phyloP scores from a whole-genome alignment of 2,113 vertebrate species.

The Ploceus nigricollis region DNA sequence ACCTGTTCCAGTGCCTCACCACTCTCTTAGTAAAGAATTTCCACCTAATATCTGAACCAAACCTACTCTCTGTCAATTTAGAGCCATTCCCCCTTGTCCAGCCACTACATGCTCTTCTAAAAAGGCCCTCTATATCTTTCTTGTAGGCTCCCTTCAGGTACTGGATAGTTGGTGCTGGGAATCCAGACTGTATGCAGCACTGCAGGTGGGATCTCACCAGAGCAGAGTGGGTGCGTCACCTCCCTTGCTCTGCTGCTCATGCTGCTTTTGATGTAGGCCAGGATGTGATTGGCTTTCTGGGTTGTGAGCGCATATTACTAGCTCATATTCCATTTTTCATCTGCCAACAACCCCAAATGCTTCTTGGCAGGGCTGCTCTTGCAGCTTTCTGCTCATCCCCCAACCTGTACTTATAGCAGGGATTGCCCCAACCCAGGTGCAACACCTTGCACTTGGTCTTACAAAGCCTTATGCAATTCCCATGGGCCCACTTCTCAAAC shows the following conservation, averaged over 20 bases:
- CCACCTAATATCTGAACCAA: background rate
- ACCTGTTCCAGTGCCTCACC: background rate
- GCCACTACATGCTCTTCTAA: background rate
- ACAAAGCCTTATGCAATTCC: background rate
- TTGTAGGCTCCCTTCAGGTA: background rate
- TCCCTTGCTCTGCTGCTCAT: background rate
- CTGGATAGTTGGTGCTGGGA: background rate
- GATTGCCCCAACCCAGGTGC: background rate
- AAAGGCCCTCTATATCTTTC: background rate
- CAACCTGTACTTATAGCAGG: background rate
- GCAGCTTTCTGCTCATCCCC: background rate
- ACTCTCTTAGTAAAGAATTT: background rate
- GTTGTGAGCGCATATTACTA: background rate
- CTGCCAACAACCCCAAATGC: background rate
- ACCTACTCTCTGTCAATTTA: background rate
- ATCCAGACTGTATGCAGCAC: background rate
- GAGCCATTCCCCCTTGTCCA: background rate
- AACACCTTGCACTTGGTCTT: background rate
- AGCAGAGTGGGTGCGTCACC: background rate
- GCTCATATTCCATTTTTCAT: background rate
- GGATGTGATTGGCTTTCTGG: background rate
- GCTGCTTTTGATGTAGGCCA: background rate
- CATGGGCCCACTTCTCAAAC: background rate
- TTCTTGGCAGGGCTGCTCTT: background rate
- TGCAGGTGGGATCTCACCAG: background rate